Evolutionary conservation across 2,888 invertebrate genomes (phyloP).

Genomic region (Thymelicus sylvestris): DNA sequence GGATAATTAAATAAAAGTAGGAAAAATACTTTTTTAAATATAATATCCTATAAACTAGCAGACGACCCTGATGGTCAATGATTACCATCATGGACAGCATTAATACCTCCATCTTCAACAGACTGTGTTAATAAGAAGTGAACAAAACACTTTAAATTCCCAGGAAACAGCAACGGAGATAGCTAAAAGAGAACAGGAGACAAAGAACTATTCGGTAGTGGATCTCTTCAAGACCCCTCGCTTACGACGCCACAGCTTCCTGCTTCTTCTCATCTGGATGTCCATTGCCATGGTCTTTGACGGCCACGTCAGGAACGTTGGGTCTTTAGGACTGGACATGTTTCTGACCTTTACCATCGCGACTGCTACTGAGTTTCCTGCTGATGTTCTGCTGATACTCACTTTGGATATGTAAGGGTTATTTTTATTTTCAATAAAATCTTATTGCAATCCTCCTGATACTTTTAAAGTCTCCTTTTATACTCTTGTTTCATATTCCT

Average conservation of each 20-base stretch:
- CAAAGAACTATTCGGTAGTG: constrained; percentile 89
- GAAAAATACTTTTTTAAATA: too few species aligned
- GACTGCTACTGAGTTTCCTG: constrained; percentile 92
- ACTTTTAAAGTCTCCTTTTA: too few species aligned
- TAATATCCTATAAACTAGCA: too few species aligned
- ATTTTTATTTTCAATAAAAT: neutral
- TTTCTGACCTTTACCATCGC: constrained; percentile 94
- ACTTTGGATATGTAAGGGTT: constrained; percentile 86
- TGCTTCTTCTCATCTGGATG: constrained; percentile 93
- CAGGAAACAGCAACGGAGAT: constrained; percentile 88
- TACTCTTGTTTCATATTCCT: too few species aligned
- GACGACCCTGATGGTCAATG: too few species aligned
- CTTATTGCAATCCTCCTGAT: too few species aligned
- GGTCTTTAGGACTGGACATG: constrained; percentile 91
- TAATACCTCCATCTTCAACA: too few species aligned
- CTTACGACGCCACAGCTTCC: constrained; percentile 88
- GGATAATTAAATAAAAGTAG: too few species aligned
- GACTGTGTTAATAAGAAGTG: too few species aligned
- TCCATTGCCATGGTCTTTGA: constrained; percentile 93
- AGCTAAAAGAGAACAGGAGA: constrained; percentile 88
- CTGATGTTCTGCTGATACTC: constrained; percentile 90
- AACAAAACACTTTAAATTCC: constrained; percentile 38
- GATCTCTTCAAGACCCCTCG: constrained; percentile 92
- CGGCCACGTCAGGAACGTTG: constrained; percentile 94
- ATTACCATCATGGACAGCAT: too few species aligned